Evolutionary conservation across 2,113 vertebrate genomes (phyloP).

Genomic region (Tenebrosternarchus preto): DNA sequence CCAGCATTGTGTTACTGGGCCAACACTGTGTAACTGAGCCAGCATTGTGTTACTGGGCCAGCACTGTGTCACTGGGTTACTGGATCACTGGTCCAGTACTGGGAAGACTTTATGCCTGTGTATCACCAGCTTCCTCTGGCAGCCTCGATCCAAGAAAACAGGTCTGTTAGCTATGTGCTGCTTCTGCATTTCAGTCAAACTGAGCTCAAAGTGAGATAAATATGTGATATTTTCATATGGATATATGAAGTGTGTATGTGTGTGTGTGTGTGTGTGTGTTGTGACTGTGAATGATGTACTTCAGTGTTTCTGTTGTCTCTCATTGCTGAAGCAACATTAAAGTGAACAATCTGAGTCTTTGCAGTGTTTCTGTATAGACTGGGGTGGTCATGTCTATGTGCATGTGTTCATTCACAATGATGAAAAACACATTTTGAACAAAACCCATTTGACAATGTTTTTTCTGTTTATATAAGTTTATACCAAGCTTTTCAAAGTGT

Average conservation of each 20-base stretch:
- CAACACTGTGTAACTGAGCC: not conserved
- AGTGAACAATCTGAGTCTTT: not conserved
- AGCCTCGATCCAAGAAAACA: too few species aligned
- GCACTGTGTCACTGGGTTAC: not conserved
- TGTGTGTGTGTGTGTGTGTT: not conserved
- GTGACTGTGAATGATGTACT: not conserved
- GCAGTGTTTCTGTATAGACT: not conserved
- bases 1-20: not conserved
- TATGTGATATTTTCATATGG: not conserved
- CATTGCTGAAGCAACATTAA: conserved; percentile 10
- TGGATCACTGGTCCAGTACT: not conserved
- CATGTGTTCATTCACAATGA: not conserved
- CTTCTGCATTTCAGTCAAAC: not conserved
- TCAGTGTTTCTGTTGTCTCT: not conserved
- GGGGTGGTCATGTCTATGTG: not conserved
- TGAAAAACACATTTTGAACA: not conserved
- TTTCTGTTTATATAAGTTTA: too few species aligned
- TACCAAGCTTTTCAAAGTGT: too few species aligned
- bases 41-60: not conserved
- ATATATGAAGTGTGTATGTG: not conserved
- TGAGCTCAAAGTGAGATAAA: not conserved
- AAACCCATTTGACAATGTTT: not conserved
- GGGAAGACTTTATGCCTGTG: not conserved
- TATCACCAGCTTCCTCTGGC: not conserved
- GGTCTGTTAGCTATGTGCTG: not conserved